Evolutionary conservation across 2,888 invertebrate genomes (phyloP).

Genomic region (Emesis russula): DNA sequence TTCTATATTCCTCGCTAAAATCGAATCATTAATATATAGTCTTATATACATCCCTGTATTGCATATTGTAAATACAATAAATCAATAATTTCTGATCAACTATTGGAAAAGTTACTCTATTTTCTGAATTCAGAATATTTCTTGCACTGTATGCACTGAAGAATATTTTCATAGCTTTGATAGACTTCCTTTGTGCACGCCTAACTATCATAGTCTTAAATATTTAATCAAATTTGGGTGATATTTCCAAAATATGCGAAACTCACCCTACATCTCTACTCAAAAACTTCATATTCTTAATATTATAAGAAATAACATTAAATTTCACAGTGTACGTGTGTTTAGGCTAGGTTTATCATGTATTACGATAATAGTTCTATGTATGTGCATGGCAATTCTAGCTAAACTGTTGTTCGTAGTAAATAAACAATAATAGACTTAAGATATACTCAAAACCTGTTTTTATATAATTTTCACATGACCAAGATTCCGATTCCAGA

Average conservation of each 20-base stretch:
- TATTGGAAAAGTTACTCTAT: slow-evolving; percentile 93
- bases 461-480: slow-evolving; percentile 91
- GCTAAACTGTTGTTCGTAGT: slow-evolving; percentile 95
- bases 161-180: slow-evolving; percentile 95
- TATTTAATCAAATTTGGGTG: slow-evolving; percentile 89
- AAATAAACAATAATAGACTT: slow-evolving; percentile 95
- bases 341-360: slow-evolving; percentile 93
- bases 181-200: slow-evolving; percentile 93
- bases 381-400: slow-evolving; percentile 95
- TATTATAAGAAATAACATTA: slow-evolving; percentile 92
- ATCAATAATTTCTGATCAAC: slow-evolving; percentile 94
- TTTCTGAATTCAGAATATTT: slow-evolving; percentile 94
- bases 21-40: slow-evolving; percentile 90
- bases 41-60: slow-evolving; percentile 92
- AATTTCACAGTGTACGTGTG: slow-evolving; percentile 91
- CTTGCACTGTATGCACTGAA: slow-evolving; percentile 93
- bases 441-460: slow-evolving; percentile 91
- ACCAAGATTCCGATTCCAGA: slow-evolving; percentile 90
- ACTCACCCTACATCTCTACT: slow-evolving; percentile 91
- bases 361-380: slow-evolving; percentile 92
- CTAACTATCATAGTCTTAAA: slow-evolving; percentile 90
- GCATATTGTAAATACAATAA: slow-evolving; percentile 92
- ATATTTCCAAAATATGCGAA: slow-evolving; percentile 88
- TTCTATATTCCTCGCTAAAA: slow-evolving; percentile 83
- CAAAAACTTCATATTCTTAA: slow-evolving; percentile 91